Conservation (phyloP, 2,113 vertebrate genomes). For the Coturnix japonica region DNA sequence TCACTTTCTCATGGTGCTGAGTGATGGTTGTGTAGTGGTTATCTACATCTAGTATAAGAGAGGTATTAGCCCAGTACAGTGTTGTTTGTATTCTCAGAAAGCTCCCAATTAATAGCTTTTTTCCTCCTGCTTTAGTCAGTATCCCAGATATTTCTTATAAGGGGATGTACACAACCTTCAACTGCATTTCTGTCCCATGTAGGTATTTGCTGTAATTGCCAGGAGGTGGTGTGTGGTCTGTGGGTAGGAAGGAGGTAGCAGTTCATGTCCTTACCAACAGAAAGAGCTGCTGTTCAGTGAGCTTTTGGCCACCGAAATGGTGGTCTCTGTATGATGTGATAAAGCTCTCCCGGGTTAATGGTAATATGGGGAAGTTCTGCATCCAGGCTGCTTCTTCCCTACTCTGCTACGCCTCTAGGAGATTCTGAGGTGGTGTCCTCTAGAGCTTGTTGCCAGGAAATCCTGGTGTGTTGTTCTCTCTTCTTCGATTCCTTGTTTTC, state of each 20-base stretch:
- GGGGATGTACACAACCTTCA: neutral
- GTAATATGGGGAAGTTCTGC: neutral
- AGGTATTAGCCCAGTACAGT: neutral
- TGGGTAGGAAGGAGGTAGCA: neutral
- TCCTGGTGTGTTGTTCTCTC: neutral
- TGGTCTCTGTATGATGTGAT: neutral
- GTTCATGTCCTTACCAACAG: neutral
- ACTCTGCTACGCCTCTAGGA: neutral
- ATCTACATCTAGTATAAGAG: neutral
- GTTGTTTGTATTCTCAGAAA: neutral
- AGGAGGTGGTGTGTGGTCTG: neutral
- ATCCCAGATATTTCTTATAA: neutral
- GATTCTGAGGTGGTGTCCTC: neutral
- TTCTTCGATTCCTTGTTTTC: neutral
- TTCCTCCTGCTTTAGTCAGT: neutral
- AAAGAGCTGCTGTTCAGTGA: neutral
- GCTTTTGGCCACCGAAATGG: neutral
- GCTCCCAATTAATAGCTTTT: neutral
- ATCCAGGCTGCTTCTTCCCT: neutral
- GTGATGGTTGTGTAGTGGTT: neutral
- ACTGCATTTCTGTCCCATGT: neutral
- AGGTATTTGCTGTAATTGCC: neutral
- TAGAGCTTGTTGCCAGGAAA: neutral
- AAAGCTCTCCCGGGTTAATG: neutral
- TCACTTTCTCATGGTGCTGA: neutral